These are phyloP conservation scores for Falco novaeseelandiae DNA, from an alignment of 2,797 vertebrate species.

Conservation along the genomic window DNA sequence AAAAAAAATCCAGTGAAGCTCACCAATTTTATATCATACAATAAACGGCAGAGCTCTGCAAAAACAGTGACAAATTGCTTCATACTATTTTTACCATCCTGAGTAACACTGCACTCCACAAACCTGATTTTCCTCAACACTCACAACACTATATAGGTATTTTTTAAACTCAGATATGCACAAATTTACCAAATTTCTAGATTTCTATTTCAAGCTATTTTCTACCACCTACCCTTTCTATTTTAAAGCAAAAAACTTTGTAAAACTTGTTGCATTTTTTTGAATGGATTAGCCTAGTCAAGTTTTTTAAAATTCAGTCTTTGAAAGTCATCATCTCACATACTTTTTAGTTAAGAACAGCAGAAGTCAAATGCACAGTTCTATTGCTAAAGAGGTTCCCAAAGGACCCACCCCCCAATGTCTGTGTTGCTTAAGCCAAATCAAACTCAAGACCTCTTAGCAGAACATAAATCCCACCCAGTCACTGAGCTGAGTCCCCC, in stretches of 20 bases:
- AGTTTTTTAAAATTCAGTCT: background rate
- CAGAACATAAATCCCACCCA: background rate
- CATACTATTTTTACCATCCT: background rate
- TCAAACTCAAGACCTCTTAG: background rate
- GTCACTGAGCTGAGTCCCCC: background rate
- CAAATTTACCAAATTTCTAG: background rate
- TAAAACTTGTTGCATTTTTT: background rate
- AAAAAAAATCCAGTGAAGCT: background rate
- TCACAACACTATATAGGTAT: rapidly evolving
- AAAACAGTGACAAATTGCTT: background rate
- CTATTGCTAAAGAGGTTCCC: background rate
- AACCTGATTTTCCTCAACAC: background rate
- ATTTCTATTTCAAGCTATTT: background rate
- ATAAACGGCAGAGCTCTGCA: background rate
- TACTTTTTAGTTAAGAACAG: background rate
- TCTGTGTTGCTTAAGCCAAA: background rate
- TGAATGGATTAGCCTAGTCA: background rate
- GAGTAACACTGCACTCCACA: background rate
- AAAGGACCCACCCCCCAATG: background rate
- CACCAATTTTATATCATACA: background rate
- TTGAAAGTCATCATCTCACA: background rate
- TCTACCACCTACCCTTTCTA: background rate
- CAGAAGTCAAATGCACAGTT: background rate
- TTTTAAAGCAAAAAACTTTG: background rate
- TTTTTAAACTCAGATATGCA: background rate